Evolutionary conservation across 1,140 invertebrate species (phyloP).

Genomic region (Drosophila willistoni): DNA sequence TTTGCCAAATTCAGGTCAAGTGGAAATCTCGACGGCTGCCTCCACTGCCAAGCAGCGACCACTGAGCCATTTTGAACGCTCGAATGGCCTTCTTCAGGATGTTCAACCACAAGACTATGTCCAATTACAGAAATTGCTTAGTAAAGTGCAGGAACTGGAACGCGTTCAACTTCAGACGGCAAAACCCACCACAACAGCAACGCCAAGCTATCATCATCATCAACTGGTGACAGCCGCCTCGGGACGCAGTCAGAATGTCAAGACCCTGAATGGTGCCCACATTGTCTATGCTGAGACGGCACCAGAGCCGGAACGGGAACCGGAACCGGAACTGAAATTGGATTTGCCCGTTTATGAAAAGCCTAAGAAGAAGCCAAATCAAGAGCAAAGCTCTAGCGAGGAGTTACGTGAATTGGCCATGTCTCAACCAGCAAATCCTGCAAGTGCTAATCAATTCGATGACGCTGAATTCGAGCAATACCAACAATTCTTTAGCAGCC

Average conservation of each 20-base stretch:
- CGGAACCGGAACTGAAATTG: slow-evolving; percentile 52
- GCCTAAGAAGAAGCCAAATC: slow-evolving; percentile 1
- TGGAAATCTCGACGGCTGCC: slow-evolving; percentile 76
- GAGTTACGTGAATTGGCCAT: slow-evolving; percentile 69
- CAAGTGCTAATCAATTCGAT: slow-evolving; percentile 1
- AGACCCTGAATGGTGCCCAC: slow-evolving; percentile 64
- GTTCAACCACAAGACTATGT: slow-evolving; percentile 78
- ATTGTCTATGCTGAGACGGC: slow-evolving; percentile 68
- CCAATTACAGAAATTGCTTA: slow-evolving; percentile 75
- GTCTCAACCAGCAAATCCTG: slow-evolving; percentile 61
- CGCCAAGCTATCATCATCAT: slow-evolving; percentile 22
- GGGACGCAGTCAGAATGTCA: slow-evolving; percentile 63
- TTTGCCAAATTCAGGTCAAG: slow-evolving; percentile 2
- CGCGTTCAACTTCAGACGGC: slow-evolving; percentile 65
- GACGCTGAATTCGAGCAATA: slow-evolving; percentile 55
- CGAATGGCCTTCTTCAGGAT: slow-evolving; percentile 63
- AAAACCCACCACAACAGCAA: slow-evolving; percentile 14
- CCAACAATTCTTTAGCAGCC: slow-evolving; percentile 67
- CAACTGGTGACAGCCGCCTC: slow-evolving; percentile 69
- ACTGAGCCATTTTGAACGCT: slow-evolving; percentile 57
- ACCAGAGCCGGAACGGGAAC: slow-evolving; percentile 31
- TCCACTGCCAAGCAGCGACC: slow-evolving; percentile 60
- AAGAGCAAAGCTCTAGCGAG: slow-evolving; percentile 60
- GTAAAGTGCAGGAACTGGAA: slow-evolving; percentile 81
- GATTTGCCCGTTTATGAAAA: slow-evolving; percentile 62